Evolutionary conservation across 2,113 vertebrate species (phyloP).

Genomic region (Girardinichthys multiradiatus): DNA sequence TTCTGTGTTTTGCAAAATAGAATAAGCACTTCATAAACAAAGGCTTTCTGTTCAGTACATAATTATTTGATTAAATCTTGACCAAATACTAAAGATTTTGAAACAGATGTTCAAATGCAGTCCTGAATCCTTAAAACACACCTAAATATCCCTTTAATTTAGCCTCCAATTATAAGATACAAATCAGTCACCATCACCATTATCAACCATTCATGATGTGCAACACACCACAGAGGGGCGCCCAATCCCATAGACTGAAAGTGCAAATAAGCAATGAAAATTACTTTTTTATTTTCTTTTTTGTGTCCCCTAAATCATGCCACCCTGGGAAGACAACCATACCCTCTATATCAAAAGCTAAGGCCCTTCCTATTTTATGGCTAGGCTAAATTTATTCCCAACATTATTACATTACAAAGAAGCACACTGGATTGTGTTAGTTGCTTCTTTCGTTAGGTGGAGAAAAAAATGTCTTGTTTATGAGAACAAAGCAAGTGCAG

Average conservation of each 20-base stretch:
- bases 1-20: no score
- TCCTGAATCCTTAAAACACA: no score
- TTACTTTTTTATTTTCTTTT: not conserved
- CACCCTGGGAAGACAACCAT: not conserved
- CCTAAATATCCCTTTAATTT: not conserved
- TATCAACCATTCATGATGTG: not conserved
- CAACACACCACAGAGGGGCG: not conserved
- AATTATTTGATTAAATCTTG: no score
- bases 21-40: no score
- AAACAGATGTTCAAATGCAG: no score
- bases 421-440: constrained; percentile 23
- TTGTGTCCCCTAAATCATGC: not conserved
- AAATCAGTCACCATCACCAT: not conserved
- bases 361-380: constrained; percentile 1
- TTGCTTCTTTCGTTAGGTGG: constrained; percentile 10
- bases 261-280: not conserved
- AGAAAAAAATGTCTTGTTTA: constrained; percentile 45
- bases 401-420: constrained; percentile 21
- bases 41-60: no score
- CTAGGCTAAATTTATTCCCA: not conserved
- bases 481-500: constrained; percentile 28
- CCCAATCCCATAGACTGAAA: no score
- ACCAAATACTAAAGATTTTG: no score
- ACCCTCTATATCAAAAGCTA: not conserved
- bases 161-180: not conserved